Base-by-base conservation (phyloP, 2,888 invertebrate species). In the Bembecia ichneumoniformis region DNA sequence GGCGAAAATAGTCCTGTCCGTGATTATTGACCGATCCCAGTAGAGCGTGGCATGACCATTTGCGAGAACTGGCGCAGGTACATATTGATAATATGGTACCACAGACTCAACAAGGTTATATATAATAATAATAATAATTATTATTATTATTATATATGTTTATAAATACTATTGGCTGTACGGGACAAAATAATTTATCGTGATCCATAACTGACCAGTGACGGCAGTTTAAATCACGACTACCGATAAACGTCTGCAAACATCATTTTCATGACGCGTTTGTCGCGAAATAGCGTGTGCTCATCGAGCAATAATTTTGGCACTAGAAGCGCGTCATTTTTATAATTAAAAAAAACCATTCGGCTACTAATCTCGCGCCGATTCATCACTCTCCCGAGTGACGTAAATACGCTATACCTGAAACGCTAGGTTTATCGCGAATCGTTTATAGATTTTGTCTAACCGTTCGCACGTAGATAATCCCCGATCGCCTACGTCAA, bases 261-360 rank as follows among this genome's bases (percentile, higher is more conserved):
- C 40, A 71, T 67, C 69, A 56, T 62, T 51, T 52, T 47, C n/a
- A 64, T 77, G 79, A 80, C 74, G 77, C 61, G 63, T 54, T 61
- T 51, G 52, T 53, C 58, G 62, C 62, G 58, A 70, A 72, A 74
- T 73, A 71, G 64, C 58, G 54, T 53, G 53, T 58, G 64, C 60
- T 74, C 72, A 74, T 67, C 66, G 58, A 51, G 56, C 60, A 70
- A 61, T 58, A 64, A 71, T 71, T 69, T 64, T 64, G 61, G 60
- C 63, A 56, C 48, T 56, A 58, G 62, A 64, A 44, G 11, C 63
- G 63, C 70, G 60, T 63, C 76, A 78, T 68, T 63, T 66, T 72
- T 81, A 78, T 81, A 79, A 81, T 79, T 77, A 77, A 74, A 64
- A 61, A 60, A 59, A 66, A 72, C 74, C 78, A 76, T 70, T 69